Base-by-base conservation (phyloP, 1,140 invertebrate species). In the Sinonovacula constricta region DNA sequence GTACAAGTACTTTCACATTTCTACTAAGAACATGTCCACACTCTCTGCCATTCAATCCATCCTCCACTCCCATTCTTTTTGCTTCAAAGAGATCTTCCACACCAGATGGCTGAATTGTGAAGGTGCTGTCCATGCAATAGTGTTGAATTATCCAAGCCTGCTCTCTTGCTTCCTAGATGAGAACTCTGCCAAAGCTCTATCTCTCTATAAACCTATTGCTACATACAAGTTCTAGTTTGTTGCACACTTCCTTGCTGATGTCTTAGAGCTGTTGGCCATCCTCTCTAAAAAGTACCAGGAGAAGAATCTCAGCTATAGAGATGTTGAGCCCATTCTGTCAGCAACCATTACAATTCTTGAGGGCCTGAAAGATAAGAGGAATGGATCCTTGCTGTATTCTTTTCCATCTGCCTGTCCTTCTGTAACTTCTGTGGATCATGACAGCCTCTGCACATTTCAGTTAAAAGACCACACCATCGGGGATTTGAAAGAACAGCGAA, bases 101-200 rank as follows among this genome's bases (percentile, higher is more conserved):
- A 70, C 67, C 15, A 57, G 67, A 34, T 70, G 67, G 53, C 54
- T 70, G n/a, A 70, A 54, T 36, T 70, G 56, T 70, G 51, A 57
- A 36, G 67, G 67, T 2, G n/a, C 67, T 34, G 67, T 70, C 18
- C 30, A 53, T 56, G 67, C 67, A 34, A 12, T 56, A 1, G 53
- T 70, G 18, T 5, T 22, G 1, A 70, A 70, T 31, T 57, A 34
- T 28, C n/a, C n/a, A n/a, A n/a, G n/a, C n/a, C n/a, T n/a, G n/a
- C n/a, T n/a, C n/a, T n/a, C n/a, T n/a, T n/a, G n/a, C n/a, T n/a
- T n/a, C n/a, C n/a, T n/a, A n/a, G n/a, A n/a, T n/a, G n/a, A n/a
- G 24, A 53, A 68, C 39, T 53, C 65, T 24, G 65, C 14, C 30
- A 68, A 68, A 33, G 39, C 65, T 53, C 65, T 68, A 2, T 53